These are phyloP conservation scores for Eremophila alpestris DNA, from an alignment of 2,797 vertebrate species.

Conservation along the genomic window DNA sequence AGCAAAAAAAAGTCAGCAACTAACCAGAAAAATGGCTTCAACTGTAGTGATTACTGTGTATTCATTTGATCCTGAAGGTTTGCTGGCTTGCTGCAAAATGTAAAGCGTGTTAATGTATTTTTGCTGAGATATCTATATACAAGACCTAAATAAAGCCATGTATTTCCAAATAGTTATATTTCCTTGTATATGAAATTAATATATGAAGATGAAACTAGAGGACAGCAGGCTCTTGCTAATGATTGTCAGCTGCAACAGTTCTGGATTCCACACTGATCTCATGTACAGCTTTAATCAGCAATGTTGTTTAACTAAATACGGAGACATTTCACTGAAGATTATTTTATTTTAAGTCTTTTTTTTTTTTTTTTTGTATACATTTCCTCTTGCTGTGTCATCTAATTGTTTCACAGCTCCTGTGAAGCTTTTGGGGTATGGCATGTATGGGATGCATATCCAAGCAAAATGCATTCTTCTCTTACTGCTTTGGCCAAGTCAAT, in stretches of 20 bases:
- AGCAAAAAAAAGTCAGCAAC: background rate
- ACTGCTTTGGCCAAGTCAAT: background rate
- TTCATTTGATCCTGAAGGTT: background rate
- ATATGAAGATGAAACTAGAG: constrained; percentile 42
- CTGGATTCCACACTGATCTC: constrained; percentile 43
- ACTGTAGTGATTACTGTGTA: background rate
- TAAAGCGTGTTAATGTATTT: constrained; percentile 6
- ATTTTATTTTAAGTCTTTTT: constrained; percentile 55
- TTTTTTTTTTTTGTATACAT: constrained; percentile 8
- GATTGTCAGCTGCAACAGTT: constrained; percentile 59
- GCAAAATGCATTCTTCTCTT: background rate
- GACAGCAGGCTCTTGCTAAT: constrained; percentile 55
- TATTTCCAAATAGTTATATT: constrained; percentile 34
- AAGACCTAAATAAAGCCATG: background rate
- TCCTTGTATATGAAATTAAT: constrained; percentile 36
- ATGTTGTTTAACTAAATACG: constrained; percentile 53
- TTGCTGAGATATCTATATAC: background rate
- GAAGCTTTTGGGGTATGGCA: background rate
- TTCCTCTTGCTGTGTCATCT: constrained; percentile 60
- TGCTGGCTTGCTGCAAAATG: background rate
- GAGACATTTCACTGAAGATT: constrained; percentile 48
- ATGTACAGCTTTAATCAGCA: constrained; percentile 52
- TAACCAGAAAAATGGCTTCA: background rate
- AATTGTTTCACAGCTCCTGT: constrained; percentile 34
- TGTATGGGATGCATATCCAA: background rate